A percentile compares a stretch with the other conserved stretches of the same genome.
phyloP scores from a whole-genome alignment of 1,140 invertebrate genomes.

The Antheraea pernyi region DNA sequence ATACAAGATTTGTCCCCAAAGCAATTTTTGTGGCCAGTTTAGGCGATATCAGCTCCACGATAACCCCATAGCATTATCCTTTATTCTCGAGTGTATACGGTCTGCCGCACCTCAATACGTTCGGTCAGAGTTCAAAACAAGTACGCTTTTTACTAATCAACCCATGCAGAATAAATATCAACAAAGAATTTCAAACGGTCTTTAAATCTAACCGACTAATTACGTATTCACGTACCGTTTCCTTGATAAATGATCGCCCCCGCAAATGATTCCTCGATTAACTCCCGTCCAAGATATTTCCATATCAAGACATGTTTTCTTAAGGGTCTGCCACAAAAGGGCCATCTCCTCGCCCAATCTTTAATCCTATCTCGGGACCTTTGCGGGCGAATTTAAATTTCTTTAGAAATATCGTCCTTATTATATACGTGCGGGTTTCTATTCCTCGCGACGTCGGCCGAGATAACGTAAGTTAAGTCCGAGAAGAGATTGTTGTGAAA shows the following conservation, averaged over 20 bases:
- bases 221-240: constrained; percentile 58
- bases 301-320: constrained; percentile 78
- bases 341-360: constrained; percentile 76
- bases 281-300: constrained; percentile 69
- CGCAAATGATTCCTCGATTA: constrained; percentile 72
- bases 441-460: constrained; percentile 73
- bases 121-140: constrained; percentile 55
- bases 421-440: constrained; percentile 78
- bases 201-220: constrained; percentile 47
- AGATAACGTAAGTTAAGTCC: constrained; percentile 79
- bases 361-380: constrained; percentile 79
- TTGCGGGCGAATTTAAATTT: constrained; percentile 79
- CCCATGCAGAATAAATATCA: constrained; percentile 59
- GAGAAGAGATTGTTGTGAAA: constrained; percentile 77
- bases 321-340: constrained; percentile 76
- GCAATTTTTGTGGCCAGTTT: constrained; percentile 14
- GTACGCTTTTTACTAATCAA: constrained; percentile 47
- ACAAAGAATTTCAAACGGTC: constrained; percentile 43
- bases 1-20: background rate
- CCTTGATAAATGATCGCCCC: constrained; percentile 61
- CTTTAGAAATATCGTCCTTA: constrained; percentile 79
- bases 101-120: constrained; percentile 54
- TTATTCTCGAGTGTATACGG: constrained; percentile 55
- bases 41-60: constrained; percentile 34
- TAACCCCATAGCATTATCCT: constrained; percentile 60